Base-by-base conservation (phyloP, 2,797 vertebrate species). In the Coregonus suidteri region DNA sequence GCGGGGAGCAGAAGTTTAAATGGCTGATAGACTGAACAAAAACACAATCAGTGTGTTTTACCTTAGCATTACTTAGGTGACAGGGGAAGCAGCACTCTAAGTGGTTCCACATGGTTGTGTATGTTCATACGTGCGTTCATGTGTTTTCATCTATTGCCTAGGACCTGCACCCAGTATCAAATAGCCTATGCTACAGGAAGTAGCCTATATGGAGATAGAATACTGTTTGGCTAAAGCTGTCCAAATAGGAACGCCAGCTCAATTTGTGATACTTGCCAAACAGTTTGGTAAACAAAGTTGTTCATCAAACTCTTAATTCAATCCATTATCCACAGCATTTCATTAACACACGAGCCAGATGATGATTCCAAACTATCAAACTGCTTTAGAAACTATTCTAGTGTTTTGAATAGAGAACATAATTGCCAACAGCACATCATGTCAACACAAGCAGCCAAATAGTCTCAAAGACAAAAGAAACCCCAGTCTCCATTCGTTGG, bases 351-450 rank as follows among this genome's bases (percentile, higher is more conserved):
- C 16, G 20, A 59, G 56, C 5, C 56, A 3, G 16, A 59, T n/a
- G 6, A 59, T 20, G 56, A 75, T 59, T 76, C 18, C 15, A 31
- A 71, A 69, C n/a, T 30, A 52, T 75, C 73, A 76, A 77, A 79
- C 81, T 74, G 41, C 41, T 47, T 47, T 11, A 47, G 41, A 47
- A 47, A 47, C 9, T 59, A 59, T 86, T 77, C 69, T 51, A 84
- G 79, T 80, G 77, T 76, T 83, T 84, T 78, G 75, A 73, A 11
- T 75, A 51, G 59, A 14, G 52, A 85, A 77, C 64, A 67, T 81
- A 87, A 85, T 88, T 79, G 82, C 77, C 78, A 77, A 64, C 78
- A 70, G 71, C 79, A 83, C 80, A 47, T 11, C 41, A 11, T 47
- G 2, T 47, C 9, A 11, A 47, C 0, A 47, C 56, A 74, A 85